Conservation (phyloP, 2,797 vertebrate species). For the Peromyscus melanophrys region DNA sequence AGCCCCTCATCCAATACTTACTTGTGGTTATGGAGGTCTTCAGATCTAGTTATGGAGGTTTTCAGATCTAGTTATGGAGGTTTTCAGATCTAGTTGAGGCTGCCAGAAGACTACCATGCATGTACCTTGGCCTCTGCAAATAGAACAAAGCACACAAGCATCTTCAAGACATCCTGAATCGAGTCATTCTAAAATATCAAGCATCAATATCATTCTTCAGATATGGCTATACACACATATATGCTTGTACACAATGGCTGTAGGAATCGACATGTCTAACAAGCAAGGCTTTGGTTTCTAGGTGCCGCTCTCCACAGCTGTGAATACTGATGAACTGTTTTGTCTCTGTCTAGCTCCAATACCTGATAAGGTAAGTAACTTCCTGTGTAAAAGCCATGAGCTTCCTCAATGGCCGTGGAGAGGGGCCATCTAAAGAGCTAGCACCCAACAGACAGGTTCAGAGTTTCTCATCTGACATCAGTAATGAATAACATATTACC, state of each 20-base stretch:
- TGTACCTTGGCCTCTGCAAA: background rate
- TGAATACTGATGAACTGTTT: background rate
- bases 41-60: background rate
- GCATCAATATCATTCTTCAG: too few relatives aligned
- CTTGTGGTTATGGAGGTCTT: background rate
- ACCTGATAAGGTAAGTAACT: conserved; percentile 14
- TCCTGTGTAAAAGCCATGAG: background rate
- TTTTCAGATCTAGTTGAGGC: background rate
- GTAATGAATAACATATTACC: conserved; percentile 76
- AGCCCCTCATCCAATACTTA: background rate
- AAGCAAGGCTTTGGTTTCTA: background rate
- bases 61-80: background rate
- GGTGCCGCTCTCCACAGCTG: background rate
- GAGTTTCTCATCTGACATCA: conserved; percentile 1
- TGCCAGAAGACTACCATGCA: background rate
- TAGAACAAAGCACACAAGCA: background rate
- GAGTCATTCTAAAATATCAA: conserved; percentile 2
- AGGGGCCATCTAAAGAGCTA: conserved; percentile 54
- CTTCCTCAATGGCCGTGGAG: background rate
- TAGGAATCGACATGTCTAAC: background rate
- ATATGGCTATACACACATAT: background rate
- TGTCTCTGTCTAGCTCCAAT: background rate
- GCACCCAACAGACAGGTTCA: conserved; percentile 59
- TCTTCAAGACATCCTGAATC: background rate
- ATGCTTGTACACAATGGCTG: background rate